Percentiles rank a stretch among this genome's conserved stretches.
These are phyloP conservation scores for Desoria tigrina DNA, from an alignment of 2,888 invertebrate species.

Conservation along the genomic window DNA sequence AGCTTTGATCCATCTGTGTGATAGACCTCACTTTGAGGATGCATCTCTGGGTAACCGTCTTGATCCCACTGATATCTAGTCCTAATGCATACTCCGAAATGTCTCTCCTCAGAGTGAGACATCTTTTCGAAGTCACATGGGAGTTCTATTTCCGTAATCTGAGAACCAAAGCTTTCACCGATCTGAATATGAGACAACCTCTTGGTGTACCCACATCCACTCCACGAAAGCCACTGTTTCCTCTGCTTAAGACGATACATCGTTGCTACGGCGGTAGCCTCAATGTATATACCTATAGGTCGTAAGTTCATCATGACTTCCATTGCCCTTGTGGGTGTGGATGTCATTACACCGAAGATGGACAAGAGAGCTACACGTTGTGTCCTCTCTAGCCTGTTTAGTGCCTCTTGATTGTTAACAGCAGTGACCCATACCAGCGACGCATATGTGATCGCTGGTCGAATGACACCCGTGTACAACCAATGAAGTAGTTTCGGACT, in stretches of 20 bases:
- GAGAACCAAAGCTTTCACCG: background rate
- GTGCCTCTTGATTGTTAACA: background rate
- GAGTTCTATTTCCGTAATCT: background rate
- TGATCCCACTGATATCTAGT: background rate
- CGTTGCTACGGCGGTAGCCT: background rate
- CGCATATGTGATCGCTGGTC: constrained; percentile 30
- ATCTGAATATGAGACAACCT: background rate
- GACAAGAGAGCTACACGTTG: constrained; percentile 14
- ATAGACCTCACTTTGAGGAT: background rate
- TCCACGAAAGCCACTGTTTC: background rate
- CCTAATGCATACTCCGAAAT: background rate
- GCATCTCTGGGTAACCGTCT: background rate
- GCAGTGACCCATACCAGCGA: constrained; percentile 24
- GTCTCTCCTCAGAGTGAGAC: background rate
- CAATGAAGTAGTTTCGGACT: constrained; percentile 25
- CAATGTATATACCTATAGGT: background rate
- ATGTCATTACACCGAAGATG: background rate
- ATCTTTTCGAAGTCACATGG: background rate
- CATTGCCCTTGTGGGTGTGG: constrained; percentile 13
- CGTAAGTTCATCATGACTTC: background rate
- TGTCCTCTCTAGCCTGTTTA: background rate
- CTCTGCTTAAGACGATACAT: background rate
- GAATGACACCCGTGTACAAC: constrained; percentile 35
- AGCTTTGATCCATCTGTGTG: background rate
- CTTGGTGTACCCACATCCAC: background rate